Conservation (phyloP, 2,113 vertebrate species). For the Nycticebus coucang region DNA sequence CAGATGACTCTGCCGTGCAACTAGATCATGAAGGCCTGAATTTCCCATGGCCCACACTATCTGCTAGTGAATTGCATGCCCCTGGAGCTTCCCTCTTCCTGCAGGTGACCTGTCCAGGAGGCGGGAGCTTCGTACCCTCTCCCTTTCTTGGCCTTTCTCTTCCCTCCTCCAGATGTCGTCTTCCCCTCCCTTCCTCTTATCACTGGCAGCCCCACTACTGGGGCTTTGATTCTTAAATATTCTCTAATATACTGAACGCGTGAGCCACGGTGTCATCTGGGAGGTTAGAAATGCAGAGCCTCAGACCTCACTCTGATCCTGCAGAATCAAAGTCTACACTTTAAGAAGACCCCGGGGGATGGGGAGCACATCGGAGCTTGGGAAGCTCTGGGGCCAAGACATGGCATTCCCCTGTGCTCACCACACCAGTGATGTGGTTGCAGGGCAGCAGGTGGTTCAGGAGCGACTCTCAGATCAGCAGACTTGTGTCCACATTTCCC, state of each 20-base stretch:
- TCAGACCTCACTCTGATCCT: neutral
- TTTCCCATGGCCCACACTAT: neutral
- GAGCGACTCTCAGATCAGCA: neutral
- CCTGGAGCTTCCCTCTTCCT: fast-evolving
- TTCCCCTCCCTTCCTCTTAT: neutral
- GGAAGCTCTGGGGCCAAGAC: neutral
- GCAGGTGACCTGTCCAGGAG: neutral
- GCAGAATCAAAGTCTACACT: neutral
- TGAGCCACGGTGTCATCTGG: neutral
- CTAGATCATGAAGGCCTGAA: neutral
- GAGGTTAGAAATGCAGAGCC: neutral
- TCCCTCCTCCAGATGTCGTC: neutral
- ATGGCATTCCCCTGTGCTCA: too few relatives aligned
- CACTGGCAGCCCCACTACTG: neutral
- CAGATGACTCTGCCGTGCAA: neutral
- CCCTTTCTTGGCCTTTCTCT: neutral
- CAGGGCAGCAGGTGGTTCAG: neutral
- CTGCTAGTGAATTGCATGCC: neutral
- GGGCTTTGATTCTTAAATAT: neutral
- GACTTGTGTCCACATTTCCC: neutral
- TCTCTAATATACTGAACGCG: neutral
- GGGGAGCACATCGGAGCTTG: fast-evolving
- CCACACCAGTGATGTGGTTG: fast-evolving
- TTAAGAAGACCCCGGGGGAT: neutral
- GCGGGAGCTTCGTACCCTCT: neutral